Conservation (phyloP, 1,140 invertebrate genomes). For the Drosophila tristis region DNA sequence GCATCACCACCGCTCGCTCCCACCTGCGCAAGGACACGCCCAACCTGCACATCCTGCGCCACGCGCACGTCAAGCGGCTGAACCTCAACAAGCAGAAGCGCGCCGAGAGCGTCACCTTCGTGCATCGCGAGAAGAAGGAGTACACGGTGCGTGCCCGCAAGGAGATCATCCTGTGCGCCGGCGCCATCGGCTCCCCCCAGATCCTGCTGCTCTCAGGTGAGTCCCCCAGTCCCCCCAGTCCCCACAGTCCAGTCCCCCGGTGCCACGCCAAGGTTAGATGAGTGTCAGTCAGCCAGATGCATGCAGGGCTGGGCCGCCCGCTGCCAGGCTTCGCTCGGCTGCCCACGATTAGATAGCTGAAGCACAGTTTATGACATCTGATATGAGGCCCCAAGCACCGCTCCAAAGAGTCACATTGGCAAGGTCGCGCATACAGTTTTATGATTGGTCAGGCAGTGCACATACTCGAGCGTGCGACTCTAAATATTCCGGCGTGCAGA, state of each 20-base stretch:
- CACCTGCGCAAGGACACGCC: slow-evolving; percentile 87
- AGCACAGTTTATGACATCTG: slow-evolving; percentile 21
- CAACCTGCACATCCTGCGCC: slow-evolving; percentile 91
- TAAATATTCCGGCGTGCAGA: no score
- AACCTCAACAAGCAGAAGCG: slow-evolving; percentile 89
- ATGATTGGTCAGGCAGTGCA: neutral
- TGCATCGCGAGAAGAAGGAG: slow-evolving; percentile 86
- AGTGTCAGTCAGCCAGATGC: no score
- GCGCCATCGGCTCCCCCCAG: slow-evolving; percentile 86
- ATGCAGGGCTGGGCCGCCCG: no score
- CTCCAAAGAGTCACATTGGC: slow-evolving; percentile 9
- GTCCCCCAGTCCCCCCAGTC: slow-evolving; percentile 10
- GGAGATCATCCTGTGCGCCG: slow-evolving; percentile 85
- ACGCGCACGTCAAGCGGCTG: slow-evolving; percentile 90
- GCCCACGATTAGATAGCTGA: slow-evolving; percentile 30
- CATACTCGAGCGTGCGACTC: no score
- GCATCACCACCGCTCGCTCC: slow-evolving; percentile 87
- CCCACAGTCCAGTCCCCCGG: no score
- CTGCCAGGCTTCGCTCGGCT: neutral
- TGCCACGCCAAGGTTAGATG: no score
- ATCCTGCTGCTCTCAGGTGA: slow-evolving; percentile 87
- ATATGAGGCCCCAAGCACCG: slow-evolving; percentile 6
- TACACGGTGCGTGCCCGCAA: slow-evolving; percentile 69
- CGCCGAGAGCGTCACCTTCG: slow-evolving; percentile 91
- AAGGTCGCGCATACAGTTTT: slow-evolving; percentile 21